Conservation (phyloP, 2,888 invertebrate species). For the Steinernema scapterisci region DNA sequence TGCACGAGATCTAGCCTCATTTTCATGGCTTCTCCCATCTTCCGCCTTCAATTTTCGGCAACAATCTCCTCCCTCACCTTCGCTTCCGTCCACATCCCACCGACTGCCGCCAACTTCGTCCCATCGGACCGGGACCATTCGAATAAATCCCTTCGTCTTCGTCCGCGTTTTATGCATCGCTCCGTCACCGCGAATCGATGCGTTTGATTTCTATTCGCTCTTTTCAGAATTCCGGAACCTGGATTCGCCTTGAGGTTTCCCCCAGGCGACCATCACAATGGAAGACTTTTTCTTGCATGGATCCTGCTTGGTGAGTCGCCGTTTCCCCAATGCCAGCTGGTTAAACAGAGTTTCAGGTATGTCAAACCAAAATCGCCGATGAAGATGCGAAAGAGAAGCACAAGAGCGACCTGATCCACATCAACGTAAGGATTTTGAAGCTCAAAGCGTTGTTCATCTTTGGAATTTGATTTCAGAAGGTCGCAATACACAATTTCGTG, state of each 20-base stretch:
- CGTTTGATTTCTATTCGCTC: not conserved
- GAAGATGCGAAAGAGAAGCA: constrained; percentile 35
- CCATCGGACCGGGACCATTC: no score
- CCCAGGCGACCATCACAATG: not conserved
- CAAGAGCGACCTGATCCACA: constrained; percentile 33
- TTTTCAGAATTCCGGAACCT: not conserved
- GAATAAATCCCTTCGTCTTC: not conserved
- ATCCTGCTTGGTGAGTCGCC: not conserved
- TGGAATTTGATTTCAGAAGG: constrained; percentile 23
- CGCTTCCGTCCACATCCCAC: no score
- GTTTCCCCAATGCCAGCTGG: not conserved
- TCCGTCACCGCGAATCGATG: not conserved
- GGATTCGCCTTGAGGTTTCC: no score
- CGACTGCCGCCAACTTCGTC: no score
- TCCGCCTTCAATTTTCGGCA: no score
- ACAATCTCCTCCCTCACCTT: no score
- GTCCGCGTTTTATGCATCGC: not conserved
- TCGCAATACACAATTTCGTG: constrained; percentile 35
- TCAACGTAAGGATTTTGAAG: constrained; percentile 25
- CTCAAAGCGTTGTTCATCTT: not conserved
- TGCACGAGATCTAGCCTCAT: no score
- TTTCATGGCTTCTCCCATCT: no score
- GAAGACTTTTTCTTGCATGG: constrained; percentile 20
- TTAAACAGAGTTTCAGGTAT: constrained; percentile 33
- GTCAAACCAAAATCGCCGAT: constrained; percentile 34